Base-by-base conservation (phyloP, 2,797 vertebrate genomes). In the Otolemur crassicaudatus region DNA sequence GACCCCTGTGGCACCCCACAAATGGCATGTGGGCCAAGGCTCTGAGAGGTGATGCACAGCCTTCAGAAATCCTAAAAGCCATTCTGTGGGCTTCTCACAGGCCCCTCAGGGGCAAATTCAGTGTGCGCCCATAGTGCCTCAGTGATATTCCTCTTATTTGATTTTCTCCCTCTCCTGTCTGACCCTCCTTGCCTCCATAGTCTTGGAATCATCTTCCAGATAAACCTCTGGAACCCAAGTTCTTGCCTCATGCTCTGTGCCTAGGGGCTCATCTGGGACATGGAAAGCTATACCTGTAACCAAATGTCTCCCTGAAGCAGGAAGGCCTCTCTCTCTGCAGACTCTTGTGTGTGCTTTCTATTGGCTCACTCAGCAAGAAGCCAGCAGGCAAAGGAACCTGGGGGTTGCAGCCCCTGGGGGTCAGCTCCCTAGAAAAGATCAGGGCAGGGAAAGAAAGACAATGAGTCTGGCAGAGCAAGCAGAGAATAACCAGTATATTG, bases 131-230 rank as follows among this genome's bases (percentile, higher is more conserved):
- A 63, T 7, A 58, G 31, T 3, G 46, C 46, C 40, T 58, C 34
- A 14, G 5, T 49, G 34, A 25, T 13, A 2, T 10, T 13, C 43
- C 16, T 61, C 5, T 0, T 1, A 4, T 73, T 60, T 16, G 25
- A 46, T 79, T 56, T 40, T 53, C 73, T 75, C 34, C 25, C 43
- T 84, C 31, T 53, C 49, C 4, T 31, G 1, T 2, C 56, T 23
- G 34, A 70, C 53, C 31, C 29, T 40, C 40, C 31, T 58, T n/a
- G n/a, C 1, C 61, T 58, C 34, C 61, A 61, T 16, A 1, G 17
- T 65, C 34, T 58, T 90, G 46, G 43, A 58, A 75, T 89, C 77
- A 53, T 61, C 82, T 91, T 79, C 56, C 10, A 84, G 37, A 90
- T 34, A 22, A n/a, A 23, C 70, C n/a, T 12, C 63, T 12, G 6